Conservation (phyloP, 2,113 vertebrate genomes). For the Callipepla squamata region DNA sequence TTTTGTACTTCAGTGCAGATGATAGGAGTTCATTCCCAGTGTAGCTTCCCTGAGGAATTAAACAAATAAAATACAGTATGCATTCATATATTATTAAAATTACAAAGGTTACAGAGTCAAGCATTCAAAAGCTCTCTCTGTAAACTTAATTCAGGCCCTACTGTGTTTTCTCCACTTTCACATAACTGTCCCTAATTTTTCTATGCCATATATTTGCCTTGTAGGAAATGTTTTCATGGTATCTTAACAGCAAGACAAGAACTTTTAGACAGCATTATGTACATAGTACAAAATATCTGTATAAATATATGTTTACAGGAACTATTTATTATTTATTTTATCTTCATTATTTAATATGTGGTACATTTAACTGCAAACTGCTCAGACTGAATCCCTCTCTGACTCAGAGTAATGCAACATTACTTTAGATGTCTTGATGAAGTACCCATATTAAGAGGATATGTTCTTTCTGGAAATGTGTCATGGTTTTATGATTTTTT, state of each 20-base stretch:
- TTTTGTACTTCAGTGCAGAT: slow-evolving; percentile 31
- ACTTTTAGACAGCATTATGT: background rate
- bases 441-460: background rate
- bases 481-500: too few relatives aligned
- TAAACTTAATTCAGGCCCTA: background rate
- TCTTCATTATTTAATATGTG: background rate
- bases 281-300: background rate
- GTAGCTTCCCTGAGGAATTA: slow-evolving; percentile 48
- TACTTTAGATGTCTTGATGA: background rate
- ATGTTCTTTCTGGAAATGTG: background rate
- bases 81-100: slow-evolving; percentile 40
- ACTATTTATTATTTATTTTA: background rate
- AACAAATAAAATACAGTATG: slow-evolving; percentile 35
- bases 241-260: background rate
- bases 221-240: too few relatives aligned
- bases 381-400: background rate
- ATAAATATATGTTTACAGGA: background rate
- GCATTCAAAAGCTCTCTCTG: background rate
- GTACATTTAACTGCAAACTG: background rate
- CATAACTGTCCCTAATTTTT: background rate
- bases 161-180: background rate
- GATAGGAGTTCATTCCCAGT: slow-evolving; percentile 56
- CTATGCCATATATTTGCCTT: background rate
- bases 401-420: background rate
- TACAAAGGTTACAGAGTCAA: slow-evolving; percentile 18